phyloP scores from a whole-genome alignment of 2,113 vertebrate genomes.

The Muscicapa adusta region DNA sequence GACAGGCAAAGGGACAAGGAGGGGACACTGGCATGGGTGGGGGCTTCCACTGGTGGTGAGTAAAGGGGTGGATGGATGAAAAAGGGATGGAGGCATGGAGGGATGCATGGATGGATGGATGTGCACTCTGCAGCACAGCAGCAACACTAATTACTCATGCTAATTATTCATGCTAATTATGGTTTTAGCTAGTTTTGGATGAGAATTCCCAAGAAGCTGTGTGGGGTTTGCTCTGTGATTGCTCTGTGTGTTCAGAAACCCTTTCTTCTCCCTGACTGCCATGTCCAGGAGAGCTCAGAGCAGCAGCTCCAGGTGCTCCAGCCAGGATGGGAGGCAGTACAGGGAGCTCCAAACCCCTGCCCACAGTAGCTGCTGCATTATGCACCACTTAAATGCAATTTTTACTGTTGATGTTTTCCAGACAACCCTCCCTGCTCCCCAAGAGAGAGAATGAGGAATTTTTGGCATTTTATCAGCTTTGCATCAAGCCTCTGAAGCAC shows the following conservation, averaged over 20 bases:
- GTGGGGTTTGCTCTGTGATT: accelerated
- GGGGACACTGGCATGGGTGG: neutral
- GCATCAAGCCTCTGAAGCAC: constrained; percentile 53
- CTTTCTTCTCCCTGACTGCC: accelerated
- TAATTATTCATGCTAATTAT: neutral
- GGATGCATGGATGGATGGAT: neutral
- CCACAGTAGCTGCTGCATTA: constrained; percentile 74
- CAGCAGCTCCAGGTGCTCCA: neutral
- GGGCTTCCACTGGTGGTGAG: neutral
- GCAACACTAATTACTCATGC: neutral
- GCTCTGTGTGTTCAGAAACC: neutral
- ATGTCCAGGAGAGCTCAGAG: neutral
- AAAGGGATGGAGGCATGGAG: neutral
- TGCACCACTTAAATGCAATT: constrained; percentile 76
- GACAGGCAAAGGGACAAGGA: neutral
- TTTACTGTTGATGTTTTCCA: constrained; percentile 82
- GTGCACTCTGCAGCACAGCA: neutral
- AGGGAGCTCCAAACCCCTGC: constrained; percentile 6
- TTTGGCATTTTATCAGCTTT: constrained; percentile 77
- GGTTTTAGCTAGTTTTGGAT: neutral
- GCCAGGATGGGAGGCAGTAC: neutral
- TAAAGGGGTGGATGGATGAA: neutral
- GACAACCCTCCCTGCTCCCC: constrained; percentile 57
- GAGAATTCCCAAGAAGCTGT: neutral
- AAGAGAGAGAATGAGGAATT: constrained; percentile 70